Percentiles rank a stretch among this genome's conserved stretches.
Conservation (phyloP, 2,797 vertebrate species). For the Tapera naevia region DNA sequence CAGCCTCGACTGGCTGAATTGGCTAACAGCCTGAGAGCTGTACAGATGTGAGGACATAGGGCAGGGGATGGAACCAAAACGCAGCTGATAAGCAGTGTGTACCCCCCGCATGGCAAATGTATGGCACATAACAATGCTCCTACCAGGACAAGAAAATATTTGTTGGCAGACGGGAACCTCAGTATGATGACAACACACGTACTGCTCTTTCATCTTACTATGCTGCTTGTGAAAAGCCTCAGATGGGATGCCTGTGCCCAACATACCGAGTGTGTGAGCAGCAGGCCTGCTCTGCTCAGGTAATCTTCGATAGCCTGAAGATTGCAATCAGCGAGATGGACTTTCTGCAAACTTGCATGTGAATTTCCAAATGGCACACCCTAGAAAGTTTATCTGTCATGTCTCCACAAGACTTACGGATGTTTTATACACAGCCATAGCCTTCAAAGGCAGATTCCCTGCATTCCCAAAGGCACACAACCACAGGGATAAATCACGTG, state of each 20-base stretch:
- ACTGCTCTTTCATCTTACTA: background rate
- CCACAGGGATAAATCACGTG: background rate
- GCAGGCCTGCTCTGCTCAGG: background rate
- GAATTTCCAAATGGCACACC: background rate
- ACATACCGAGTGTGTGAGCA: accelerated
- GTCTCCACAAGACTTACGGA: background rate
- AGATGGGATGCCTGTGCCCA: background rate
- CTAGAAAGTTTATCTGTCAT: background rate
- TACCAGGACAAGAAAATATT: background rate
- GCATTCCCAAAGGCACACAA: background rate
- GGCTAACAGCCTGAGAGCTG: background rate
- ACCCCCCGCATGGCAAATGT: background rate
- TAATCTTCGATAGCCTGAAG: background rate
- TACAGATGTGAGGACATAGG: background rate
- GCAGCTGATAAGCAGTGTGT: background rate
- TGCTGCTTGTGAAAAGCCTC: background rate
- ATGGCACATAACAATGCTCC: background rate
- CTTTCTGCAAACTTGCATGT: background rate
- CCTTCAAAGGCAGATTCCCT: background rate
- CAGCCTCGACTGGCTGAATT: background rate
- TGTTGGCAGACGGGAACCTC: background rate
- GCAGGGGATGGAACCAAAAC: background rate
- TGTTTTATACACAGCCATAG: background rate
- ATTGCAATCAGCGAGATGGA: background rate
- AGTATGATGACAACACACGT: accelerated